phyloP scores from a whole-genome alignment of 2,797 vertebrate species.

The Trichosurus vulpecula region DNA sequence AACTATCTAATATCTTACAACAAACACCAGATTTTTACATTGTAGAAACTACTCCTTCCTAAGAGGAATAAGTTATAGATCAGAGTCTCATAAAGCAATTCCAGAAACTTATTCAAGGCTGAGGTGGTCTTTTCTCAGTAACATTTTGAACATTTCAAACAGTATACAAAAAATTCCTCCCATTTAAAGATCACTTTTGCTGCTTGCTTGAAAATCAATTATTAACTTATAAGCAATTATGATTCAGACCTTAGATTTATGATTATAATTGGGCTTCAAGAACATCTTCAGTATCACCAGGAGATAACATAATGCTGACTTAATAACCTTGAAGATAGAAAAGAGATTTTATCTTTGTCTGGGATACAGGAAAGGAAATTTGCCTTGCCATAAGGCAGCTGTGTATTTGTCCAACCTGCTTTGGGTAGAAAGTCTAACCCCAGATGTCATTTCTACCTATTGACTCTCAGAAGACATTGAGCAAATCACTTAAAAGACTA shows the following conservation, averaged over 20 bases:
- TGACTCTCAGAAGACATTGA: not conserved
- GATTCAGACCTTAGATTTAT: not conserved
- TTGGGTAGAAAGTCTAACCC: not conserved
- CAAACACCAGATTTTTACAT: not conserved
- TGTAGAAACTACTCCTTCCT: not conserved
- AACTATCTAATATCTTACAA: not conserved
- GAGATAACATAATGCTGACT: not conserved
- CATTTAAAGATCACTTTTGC: not conserved
- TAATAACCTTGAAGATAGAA: not conserved
- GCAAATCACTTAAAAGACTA: not conserved
- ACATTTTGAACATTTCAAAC: not conserved
- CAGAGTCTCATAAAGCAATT: not conserved
- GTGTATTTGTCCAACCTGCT: not conserved
- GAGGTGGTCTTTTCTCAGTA: not conserved
- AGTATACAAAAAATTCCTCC: conserved; percentile 3
- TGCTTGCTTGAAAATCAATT: not conserved
- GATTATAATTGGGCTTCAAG: not conserved
- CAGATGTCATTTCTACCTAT: not conserved
- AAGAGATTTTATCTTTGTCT: not conserved
- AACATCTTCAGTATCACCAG: not conserved
- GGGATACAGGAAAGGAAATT: not conserved
- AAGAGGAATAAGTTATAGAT: not conserved
- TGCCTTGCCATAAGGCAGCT: not conserved
- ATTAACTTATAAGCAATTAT: not conserved
- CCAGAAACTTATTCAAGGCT: not conserved